Evolutionary conservation across 2,797 vertebrate genomes (phyloP).

Genomic region (Urosaurus nigricauda): DNA sequence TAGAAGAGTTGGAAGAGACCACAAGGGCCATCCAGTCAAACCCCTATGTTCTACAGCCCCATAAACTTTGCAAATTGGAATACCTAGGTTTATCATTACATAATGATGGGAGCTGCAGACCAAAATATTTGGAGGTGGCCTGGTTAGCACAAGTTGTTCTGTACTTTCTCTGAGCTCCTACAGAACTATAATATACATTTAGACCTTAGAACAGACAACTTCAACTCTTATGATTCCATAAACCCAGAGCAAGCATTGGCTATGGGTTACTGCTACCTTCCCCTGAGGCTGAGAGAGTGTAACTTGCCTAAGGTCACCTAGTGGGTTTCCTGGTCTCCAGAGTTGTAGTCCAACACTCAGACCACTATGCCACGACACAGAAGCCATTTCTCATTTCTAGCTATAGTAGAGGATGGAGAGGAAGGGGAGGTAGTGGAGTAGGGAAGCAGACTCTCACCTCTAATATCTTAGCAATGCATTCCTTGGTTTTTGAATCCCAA

Average conservation of each 20-base stretch:
- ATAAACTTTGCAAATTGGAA: neutral
- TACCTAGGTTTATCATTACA: neutral
- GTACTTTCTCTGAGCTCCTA: neutral
- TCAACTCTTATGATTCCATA: neutral
- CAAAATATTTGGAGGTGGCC: neutral
- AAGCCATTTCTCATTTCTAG: no score
- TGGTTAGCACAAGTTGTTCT: neutral
- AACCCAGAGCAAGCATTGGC: neutral
- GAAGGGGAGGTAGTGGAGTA: neutral
- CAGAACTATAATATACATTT: no score
- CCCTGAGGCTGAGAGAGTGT: no score
- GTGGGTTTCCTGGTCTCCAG: no score
- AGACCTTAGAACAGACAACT: neutral
- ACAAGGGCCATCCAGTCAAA: no score
- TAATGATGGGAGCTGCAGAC: neutral
- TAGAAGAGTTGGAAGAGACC: no score
- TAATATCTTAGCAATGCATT: neutral
- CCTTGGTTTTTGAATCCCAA: neutral
- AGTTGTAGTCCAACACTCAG: no score
- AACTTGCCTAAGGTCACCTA: no score
- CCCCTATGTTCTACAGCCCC: neutral
- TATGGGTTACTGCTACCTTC: neutral
- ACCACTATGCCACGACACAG: no score
- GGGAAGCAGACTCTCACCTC: constrained; percentile 15
- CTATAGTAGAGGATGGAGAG: neutral